These are phyloP conservation scores for Rhimphoctona megacephalus DNA, from an alignment of 2,888 invertebrate genomes.

Conservation along the genomic window DNA sequence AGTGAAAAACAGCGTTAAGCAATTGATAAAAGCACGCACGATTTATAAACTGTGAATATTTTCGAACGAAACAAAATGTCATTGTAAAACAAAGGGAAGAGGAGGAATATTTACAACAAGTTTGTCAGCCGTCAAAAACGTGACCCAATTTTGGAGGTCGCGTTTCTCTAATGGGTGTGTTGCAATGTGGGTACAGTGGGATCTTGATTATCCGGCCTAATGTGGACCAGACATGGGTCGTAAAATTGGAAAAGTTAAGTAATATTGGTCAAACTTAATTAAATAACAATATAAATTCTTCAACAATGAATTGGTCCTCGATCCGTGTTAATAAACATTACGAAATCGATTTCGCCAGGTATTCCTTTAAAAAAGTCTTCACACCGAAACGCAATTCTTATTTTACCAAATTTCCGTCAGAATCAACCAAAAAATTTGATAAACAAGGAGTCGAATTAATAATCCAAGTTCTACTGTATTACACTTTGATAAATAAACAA, in stretches of 20 bases:
- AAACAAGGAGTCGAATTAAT: background rate
- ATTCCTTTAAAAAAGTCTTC: background rate
- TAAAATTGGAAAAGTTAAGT: background rate
- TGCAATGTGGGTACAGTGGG: slow-evolving; percentile 18
- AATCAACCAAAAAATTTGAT: background rate
- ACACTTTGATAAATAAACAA: background rate
- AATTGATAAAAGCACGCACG: background rate
- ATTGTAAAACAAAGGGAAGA: slow-evolving; percentile 15
- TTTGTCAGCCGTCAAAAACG: slow-evolving; percentile 31
- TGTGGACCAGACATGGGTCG: background rate
- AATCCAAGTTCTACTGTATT: background rate
- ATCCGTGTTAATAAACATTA: background rate
- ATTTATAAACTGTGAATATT: slow-evolving; percentile 1
- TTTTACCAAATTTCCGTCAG: background rate
- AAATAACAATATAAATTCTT: background rate
- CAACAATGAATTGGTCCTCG: background rate
- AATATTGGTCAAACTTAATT: background rate
- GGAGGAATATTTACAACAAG: slow-evolving; percentile 32
- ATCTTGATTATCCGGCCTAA: background rate
- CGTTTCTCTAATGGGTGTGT: slow-evolving; percentile 32
- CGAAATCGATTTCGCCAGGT: background rate
- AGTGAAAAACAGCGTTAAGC: background rate
- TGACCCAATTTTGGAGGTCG: slow-evolving; percentile 55
- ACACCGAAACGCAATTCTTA: background rate
- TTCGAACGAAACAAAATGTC: slow-evolving; percentile 4